Conservation (phyloP, 2,797 vertebrate genomes). For the Telmatherina bonti region DNA sequence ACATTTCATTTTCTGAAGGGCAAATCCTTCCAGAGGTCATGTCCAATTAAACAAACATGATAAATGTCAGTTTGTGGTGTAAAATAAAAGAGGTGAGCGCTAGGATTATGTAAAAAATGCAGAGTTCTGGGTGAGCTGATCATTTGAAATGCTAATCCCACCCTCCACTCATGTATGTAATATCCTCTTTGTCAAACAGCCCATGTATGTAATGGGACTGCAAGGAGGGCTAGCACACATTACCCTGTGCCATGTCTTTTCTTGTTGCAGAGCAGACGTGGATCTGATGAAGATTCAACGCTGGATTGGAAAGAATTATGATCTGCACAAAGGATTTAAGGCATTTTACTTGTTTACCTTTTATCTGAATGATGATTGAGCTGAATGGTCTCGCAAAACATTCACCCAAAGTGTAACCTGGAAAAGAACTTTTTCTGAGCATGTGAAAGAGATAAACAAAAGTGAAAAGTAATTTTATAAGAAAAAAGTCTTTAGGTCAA, state of each 20-base stretch:
- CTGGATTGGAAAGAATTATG: conserved; percentile 19
- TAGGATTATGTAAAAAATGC: conserved; percentile 42
- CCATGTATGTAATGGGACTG: conserved; percentile 53
- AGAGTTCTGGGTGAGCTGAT: conserved; percentile 36
- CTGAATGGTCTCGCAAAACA: not conserved
- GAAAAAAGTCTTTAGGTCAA: no score
- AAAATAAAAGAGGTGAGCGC: conserved; percentile 40
- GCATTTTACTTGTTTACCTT: not conserved
- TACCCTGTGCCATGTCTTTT: conserved; percentile 18
- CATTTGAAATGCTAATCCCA: conserved; percentile 43
- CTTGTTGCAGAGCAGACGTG: conserved; percentile 37
- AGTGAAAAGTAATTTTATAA: no score
- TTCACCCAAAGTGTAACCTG: not conserved
- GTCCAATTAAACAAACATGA: conserved; percentile 76
- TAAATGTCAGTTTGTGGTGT: conserved; percentile 45
- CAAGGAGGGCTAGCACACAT: conserved; percentile 28
- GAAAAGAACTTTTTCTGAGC: no score
- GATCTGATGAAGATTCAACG: conserved; percentile 28
- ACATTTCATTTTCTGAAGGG: conserved; percentile 59
- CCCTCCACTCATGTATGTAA: conserved; percentile 31
- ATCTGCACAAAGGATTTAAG: conserved; percentile 32
- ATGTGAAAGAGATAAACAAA: no score
- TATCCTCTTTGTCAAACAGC: conserved; percentile 59
- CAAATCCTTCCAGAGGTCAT: conserved; percentile 50
- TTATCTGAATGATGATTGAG: not conserved